phyloP scores from a whole-genome alignment of 2,888 invertebrate genomes.

The Tipula vernalis region DNA sequence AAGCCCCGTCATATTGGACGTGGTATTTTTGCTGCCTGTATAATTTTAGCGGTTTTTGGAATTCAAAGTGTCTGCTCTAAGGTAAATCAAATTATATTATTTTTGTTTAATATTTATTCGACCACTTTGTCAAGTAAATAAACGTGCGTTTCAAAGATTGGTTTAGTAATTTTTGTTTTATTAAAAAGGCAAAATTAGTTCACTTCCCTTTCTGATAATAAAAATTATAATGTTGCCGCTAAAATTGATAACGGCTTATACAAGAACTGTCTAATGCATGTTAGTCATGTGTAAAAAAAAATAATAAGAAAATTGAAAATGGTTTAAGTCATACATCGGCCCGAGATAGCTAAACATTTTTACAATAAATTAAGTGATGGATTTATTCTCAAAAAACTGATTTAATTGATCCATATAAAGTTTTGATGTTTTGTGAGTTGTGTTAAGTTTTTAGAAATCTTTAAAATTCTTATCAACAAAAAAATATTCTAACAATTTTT shows the following conservation, averaged over 20 bases:
- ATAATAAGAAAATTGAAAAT: neutral
- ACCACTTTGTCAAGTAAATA: neutral
- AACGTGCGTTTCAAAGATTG: neutral
- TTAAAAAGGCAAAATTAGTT: neutral
- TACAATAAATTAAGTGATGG: neutral
- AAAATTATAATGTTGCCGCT: neutral
- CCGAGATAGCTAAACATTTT: neutral
- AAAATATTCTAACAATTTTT: neutral
- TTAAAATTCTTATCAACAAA: neutral
- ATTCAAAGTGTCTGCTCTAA: constrained; percentile 11
- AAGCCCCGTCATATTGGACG: constrained; percentile 9
- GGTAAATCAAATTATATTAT: constrained; percentile 5
- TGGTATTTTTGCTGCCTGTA: neutral
- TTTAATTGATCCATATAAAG: neutral
- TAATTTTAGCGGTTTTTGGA: constrained; percentile 7
- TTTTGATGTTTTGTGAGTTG: neutral
- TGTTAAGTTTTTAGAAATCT: neutral
- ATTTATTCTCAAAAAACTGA: neutral
- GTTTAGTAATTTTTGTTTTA: neutral
- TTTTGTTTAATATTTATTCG: neutral
- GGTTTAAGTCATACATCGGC: neutral
- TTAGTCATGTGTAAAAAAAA: neutral
- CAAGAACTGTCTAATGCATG: neutral
- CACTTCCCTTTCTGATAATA: neutral
- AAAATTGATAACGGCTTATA: neutral